phyloP scores from a whole-genome alignment of 2,888 invertebrate species.

The Oeneis ivallda region DNA sequence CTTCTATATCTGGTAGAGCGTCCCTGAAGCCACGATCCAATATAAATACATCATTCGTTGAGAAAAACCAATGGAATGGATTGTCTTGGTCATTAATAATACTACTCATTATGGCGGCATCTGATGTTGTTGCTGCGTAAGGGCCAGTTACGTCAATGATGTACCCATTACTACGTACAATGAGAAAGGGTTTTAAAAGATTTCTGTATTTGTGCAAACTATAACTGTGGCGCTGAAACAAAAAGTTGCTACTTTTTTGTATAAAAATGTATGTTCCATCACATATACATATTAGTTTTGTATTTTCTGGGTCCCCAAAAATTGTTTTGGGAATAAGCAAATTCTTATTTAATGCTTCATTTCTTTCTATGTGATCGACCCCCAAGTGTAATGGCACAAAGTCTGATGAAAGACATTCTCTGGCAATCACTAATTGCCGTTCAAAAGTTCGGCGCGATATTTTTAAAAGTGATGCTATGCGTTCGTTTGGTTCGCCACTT shows the following conservation, averaged over 20 bases:
- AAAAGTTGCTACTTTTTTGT: neutral
- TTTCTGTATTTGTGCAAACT: neutral
- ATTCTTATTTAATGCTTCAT: slow-evolving; percentile 4
- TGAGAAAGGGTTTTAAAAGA: neutral
- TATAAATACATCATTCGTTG: neutral
- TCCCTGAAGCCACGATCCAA: neutral
- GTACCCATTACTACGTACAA: neutral
- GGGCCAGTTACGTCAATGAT: neutral
- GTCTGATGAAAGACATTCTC: slow-evolving; percentile 11
- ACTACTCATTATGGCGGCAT: neutral
- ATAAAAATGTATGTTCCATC: neutral
- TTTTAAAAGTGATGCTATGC: slow-evolving; percentile 6
- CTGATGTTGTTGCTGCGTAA: neutral
- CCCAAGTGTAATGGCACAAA: slow-evolving; percentile 9
- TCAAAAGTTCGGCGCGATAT: neutral
- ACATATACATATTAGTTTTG: neutral
- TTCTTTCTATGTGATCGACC: slow-evolving; percentile 10
- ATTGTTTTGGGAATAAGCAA: neutral
- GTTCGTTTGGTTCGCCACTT: neutral
- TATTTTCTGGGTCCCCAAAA: neutral
- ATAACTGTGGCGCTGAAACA: neutral
- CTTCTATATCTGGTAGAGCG: neutral
- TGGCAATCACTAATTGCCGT: neutral
- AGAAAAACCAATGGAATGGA: neutral
- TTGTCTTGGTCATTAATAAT: neutral